A percentile compares a stretch with the other conserved stretches of the same genome.
These are phyloP conservation scores for Corythoichthys intestinalis DNA, from an alignment of 2,113 vertebrate genomes.

Conservation along the genomic window DNA sequence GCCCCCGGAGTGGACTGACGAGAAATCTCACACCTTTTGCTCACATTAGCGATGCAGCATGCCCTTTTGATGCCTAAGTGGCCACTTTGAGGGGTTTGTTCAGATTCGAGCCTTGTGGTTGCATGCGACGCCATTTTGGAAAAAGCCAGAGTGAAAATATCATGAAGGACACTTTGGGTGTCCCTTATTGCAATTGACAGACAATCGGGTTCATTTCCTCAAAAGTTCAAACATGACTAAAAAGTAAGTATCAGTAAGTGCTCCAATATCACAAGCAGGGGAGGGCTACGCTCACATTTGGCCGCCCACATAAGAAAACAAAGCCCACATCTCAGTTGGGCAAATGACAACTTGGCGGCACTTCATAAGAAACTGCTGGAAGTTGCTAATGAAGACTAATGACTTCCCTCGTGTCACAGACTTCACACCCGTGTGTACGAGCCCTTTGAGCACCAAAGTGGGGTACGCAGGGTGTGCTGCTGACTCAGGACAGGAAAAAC, in stretches of 20 bases:
- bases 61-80: slow-evolving; percentile 78
- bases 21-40: slow-evolving; percentile 80
- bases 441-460: slow-evolving; percentile 56
- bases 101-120: slow-evolving; percentile 31
- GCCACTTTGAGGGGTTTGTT: slow-evolving; percentile 65
- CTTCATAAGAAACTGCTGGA: slow-evolving; percentile 77
- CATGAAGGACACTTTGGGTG: background rate
- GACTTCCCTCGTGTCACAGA: slow-evolving; percentile 65
- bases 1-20: slow-evolving; percentile 68
- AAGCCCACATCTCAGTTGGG: slow-evolving; percentile 60
- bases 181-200: background rate
- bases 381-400: slow-evolving; percentile 80
- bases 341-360: slow-evolving; percentile 75
- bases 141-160: background rate
- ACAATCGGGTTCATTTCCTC: background rate
- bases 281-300: slow-evolving; percentile 65
- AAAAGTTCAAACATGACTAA: background rate
- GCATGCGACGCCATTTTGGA: slow-evolving; percentile 22
- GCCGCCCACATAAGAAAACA: slow-evolving; percentile 68
- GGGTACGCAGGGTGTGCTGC: slow-evolving; percentile 54
- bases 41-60: slow-evolving; percentile 74
- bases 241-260: background rate
- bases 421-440: slow-evolving; percentile 64
- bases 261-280: slow-evolving; percentile 6
- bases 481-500: background rate